Base-by-base conservation (phyloP, 1,140 invertebrate species). In the Holotrichia oblita region DNA sequence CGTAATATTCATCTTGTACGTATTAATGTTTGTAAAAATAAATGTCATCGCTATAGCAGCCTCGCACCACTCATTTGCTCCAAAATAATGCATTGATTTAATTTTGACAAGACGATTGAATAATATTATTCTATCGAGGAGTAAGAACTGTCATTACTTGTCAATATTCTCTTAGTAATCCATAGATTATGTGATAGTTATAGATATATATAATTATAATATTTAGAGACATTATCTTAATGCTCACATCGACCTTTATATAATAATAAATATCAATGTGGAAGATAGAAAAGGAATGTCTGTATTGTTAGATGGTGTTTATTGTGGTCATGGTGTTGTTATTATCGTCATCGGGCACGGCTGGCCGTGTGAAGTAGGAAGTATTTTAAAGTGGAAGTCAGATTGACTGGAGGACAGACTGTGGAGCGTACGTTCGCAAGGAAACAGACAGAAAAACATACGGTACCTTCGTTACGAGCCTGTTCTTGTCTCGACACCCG, bases 301-400 rank as follows among this genome's bases (percentile, higher is more conserved):
- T 48, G 44, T n/a, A n/a, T 48, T 48, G n/a, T 48, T 48, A n/a
- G 12, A 48, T n/a, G n/a, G n/a, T n/a, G n/a, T 48, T 48, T 48
- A n/a, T 48, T 48, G 44, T 48, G 7, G 44, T 48, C n/a, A n/a
- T n/a, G 8, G 7, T 48, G 44, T 48, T 48, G 12, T 48, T 48
- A 12, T 48, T 12, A n/a, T 48, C 44, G 44, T 42, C 41, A n/a
- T n/a, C 41, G 41, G 0, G 12, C 10, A 48, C 44, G 44, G 12
- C 44, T 10, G 7, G n/a, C 12, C 44, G 44, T 48, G 44, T 48
- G 44, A 48, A 48, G 44, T 48, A 48, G 44, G 44, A 48, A 48
- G 44, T 48, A 12, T 48, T 48, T 48, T 48, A n/a, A 48, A 14
- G 44, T 48, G 44, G 44, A 48, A 48, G 44, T 48, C 44, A n/a